phyloP scores from a whole-genome alignment of 2,113 vertebrate species.

The Drymodes brunneopygia region DNA sequence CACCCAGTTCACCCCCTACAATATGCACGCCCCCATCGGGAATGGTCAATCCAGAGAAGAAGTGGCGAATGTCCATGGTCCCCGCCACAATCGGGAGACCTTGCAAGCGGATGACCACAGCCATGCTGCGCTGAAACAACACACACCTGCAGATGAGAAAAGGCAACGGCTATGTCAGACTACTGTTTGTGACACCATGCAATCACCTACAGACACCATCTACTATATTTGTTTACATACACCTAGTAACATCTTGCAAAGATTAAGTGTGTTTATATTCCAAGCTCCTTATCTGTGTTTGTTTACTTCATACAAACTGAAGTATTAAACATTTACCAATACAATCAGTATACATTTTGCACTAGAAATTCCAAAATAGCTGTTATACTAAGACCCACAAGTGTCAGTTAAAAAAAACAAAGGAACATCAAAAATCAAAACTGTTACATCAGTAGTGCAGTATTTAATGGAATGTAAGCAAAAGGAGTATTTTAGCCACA shows the following conservation, averaged over 20 bases:
- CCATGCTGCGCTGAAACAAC: slow-evolving; percentile 98
- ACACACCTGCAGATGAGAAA: slow-evolving; percentile 99
- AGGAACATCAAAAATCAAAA: neutral
- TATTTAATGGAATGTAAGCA: neutral
- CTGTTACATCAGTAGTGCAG: neutral
- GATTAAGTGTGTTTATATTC: neutral
- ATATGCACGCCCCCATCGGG: slow-evolving; percentile 99
- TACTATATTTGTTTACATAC: slow-evolving; percentile 58
- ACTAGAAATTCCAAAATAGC: slow-evolving; percentile 41
- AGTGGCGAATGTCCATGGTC: slow-evolving; percentile 99
- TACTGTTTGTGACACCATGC: slow-evolving; percentile 72
- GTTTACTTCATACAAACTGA: slow-evolving; percentile 36
- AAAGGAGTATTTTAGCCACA: neutral
- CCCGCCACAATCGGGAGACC: slow-evolving; percentile 99
- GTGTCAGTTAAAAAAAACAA: slow-evolving; percentile 6
- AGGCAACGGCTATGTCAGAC: slow-evolving; percentile 94
- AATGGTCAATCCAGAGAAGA: slow-evolving; percentile 99
- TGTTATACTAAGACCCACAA: slow-evolving; percentile 34
- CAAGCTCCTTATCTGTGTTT: slow-evolving; percentile 12
- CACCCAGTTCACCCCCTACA: slow-evolving; percentile 99
- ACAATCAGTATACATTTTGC: neutral
- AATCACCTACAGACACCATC: slow-evolving; percentile 74
- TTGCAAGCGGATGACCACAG: slow-evolving; percentile 99
- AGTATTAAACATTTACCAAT: slow-evolving; percentile 50
- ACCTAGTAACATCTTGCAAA: slow-evolving; percentile 56